Evolutionary conservation across 2,113 vertebrate genomes (phyloP).

Genomic region (Lichenostomus cassidix): DNA sequence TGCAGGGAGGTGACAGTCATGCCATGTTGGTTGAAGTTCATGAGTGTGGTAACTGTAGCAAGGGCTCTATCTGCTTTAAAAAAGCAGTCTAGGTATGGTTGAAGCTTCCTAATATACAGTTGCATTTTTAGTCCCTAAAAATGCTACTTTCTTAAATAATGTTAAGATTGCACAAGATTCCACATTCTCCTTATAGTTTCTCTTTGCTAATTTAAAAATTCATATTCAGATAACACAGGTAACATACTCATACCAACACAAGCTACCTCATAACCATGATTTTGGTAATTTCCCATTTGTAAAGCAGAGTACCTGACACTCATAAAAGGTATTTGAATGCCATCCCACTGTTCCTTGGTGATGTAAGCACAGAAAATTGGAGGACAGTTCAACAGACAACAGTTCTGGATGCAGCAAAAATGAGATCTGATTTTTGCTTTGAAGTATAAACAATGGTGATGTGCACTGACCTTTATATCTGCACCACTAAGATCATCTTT

Average conservation of each 20-base stretch:
- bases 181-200: neutral
- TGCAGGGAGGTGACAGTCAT: neutral
- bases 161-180: neutral
- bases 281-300: neutral
- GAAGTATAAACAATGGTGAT: neutral
- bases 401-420: neutral
- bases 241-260: neutral
- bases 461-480: slow-evolving; percentile 89
- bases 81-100: neutral
- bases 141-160: neutral
- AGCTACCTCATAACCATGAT: accelerated
- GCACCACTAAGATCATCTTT: slow-evolving; percentile 98
- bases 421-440: neutral
- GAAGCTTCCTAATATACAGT: neutral
- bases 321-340: neutral
- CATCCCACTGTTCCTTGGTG: neutral
- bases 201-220: neutral
- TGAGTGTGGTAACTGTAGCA: neutral
- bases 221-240: neutral
- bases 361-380: neutral
- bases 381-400: neutral
- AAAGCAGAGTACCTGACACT: neutral
- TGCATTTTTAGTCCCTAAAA: neutral
- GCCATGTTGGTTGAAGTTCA: accelerated
- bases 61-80: neutral